Percentiles rank a stretch among this genome's conserved stretches.
Evolutionary conservation across 2,113 vertebrate species (phyloP).

Genomic region (Morone chrysops): DNA sequence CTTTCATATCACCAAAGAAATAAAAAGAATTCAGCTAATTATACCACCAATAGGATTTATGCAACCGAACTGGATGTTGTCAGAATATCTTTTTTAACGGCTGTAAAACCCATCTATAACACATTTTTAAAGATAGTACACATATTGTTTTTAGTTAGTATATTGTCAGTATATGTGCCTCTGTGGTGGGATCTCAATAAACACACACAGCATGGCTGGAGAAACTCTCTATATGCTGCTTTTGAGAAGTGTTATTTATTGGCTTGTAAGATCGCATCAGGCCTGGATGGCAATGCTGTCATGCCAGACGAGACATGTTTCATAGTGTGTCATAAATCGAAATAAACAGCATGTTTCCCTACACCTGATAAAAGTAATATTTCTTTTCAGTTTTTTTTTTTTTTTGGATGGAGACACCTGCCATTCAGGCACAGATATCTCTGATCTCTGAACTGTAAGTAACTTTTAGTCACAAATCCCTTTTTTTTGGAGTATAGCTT

Average conservation of each 20-base stretch:
- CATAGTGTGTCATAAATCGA: background rate
- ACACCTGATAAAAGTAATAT: background rate
- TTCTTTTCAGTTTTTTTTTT: background rate
- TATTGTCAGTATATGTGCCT: background rate
- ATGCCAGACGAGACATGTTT: background rate
- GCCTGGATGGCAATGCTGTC: background rate
- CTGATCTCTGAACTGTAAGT: background rate
- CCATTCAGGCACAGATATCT: background rate
- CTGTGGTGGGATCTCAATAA: background rate
- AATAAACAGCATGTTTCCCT: background rate
- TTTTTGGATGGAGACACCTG: too few relatives aligned
- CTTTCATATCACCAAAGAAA: background rate
- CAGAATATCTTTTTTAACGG: background rate
- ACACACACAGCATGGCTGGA: background rate
- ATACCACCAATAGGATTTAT: background rate
- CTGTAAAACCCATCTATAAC: background rate
- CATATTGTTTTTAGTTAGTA: background rate
- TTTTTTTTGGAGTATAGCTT: background rate
- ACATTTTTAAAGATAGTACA: background rate
- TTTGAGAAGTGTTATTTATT: slow-evolving; percentile 6
- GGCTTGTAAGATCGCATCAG: background rate
- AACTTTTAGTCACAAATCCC: background rate
- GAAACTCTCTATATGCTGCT: background rate
- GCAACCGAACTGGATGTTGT: background rate
- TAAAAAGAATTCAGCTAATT: slow-evolving; percentile 13